Evolutionary conservation across 2,797 vertebrate species (phyloP), one percentile per base, ranked within the genome.

Genomic region (Pantherophis alleghaniensis): DNA sequence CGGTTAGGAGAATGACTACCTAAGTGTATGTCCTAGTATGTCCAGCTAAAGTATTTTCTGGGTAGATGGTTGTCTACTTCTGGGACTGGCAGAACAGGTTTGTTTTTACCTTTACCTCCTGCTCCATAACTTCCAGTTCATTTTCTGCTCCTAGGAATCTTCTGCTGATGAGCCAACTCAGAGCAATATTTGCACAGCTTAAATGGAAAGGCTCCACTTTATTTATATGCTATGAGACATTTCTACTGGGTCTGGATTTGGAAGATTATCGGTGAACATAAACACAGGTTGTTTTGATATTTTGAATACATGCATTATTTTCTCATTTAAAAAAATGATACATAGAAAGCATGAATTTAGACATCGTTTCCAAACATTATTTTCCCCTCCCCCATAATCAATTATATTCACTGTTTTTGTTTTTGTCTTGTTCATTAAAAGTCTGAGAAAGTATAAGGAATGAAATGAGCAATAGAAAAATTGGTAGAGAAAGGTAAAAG

Each of bases 291-390:
- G 5, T 53, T 83, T 95, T 94, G 74, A 83, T 94, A 0, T 61
- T 60, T 96, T 95, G 61, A 5, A 47, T 63, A 60, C 28, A 2
- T 93, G 90, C 91, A 96, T 95, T 95, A 94, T 69, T 95, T 96
- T 61, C 14, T 59, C 0, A 32, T 87, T 87, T 37, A 90, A 37
- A 92, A 10, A 24, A 32, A 51, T 51, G n/a, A 26, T 66, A 63
- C 42, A 66, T 7, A 69, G 59, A 57, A 69, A 32, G 14, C 14
- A 22, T 57, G 87, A 13, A 56, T 16, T 60, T 79, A 53, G 47
- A 32, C 51, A 60, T 7, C 56, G n/a, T 24, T 87, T 59, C 60
- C 83, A 18, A 47, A 63, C 26, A 37, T 53, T 24, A n/a, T 7
- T 13, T n/a, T n/a, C 37, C 47, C 22, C 28, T 26, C 28, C 26